Evolutionary conservation across 2,113 vertebrate species (phyloP).

Genomic region (Cryptomyrus ogoouensis): DNA sequence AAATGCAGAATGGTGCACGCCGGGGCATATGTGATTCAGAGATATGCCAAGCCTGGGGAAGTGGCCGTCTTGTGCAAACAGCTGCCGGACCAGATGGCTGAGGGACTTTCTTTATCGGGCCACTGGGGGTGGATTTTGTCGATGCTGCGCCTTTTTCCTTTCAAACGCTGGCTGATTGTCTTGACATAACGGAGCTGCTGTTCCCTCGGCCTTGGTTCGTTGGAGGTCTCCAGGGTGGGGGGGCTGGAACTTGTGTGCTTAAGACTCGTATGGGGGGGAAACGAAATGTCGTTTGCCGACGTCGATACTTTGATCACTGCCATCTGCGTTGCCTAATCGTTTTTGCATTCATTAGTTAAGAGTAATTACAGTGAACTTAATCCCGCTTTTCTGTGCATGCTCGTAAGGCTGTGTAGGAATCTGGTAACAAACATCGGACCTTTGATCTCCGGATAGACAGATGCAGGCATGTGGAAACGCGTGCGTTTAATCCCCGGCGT

Average conservation of each 20-base stretch:
- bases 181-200: conserved; percentile 10
- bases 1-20: neutral
- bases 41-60: neutral
- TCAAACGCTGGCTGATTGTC: neutral
- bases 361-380: neutral
- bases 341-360: neutral
- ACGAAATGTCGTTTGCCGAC: neutral
- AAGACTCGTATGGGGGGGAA: neutral
- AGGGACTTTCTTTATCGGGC: conserved; percentile 17
- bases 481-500: neutral
- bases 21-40: neutral
- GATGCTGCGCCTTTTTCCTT: neutral
- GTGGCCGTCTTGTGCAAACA: conserved; percentile 22
- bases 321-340: neutral
- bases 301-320: neutral
- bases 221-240: neutral
- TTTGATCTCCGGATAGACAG: neutral
- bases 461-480: neutral
- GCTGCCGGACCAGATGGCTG: conserved; percentile 41
- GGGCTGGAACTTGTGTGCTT: neutral
- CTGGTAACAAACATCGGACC: neutral
- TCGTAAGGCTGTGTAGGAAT: neutral
- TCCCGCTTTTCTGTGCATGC: neutral
- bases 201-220: neutral
- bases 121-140: neutral